Evolutionary conservation across 2,113 vertebrate genomes (phyloP).

Genomic region (Hiodon tergisus): DNA sequence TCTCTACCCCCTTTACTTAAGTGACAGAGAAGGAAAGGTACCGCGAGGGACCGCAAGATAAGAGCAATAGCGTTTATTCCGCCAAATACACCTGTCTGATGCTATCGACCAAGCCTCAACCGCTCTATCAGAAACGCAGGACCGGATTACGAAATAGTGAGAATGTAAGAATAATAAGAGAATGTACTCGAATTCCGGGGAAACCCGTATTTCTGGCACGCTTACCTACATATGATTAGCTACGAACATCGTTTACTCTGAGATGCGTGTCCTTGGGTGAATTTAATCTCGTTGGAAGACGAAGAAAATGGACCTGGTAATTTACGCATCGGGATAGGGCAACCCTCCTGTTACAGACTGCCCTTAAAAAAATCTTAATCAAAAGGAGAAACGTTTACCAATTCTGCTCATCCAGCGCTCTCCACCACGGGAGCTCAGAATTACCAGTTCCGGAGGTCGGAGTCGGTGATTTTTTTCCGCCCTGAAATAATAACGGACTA

Average conservation of each 20-base stretch:
- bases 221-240: neutral
- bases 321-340: neutral
- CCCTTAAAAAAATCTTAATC: neutral
- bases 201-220: neutral
- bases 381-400: constrained; percentile 5
- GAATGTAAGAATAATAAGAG: neutral
- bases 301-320: neutral
- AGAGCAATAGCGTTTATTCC: neutral
- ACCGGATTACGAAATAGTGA: constrained; percentile 11
- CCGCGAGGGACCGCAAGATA: neutral
- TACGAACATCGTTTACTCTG: constrained; percentile 3
- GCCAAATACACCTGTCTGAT: constrained; percentile 12
- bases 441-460: neutral
- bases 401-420: neutral
- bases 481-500: constrained; percentile 9
- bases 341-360: constrained; percentile 3
- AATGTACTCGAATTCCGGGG: neutral
- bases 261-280: neutral
- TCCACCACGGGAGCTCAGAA: neutral
- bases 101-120: neutral
- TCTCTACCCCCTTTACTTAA: constrained; percentile 9
- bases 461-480: constrained; percentile 1
- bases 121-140: neutral
- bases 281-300: constrained; percentile 5
- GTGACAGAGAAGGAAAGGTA: constrained; percentile 8